Evolutionary conservation across 2,888 invertebrate species (phyloP).

Genomic region (Andrena haemorrhoa): DNA sequence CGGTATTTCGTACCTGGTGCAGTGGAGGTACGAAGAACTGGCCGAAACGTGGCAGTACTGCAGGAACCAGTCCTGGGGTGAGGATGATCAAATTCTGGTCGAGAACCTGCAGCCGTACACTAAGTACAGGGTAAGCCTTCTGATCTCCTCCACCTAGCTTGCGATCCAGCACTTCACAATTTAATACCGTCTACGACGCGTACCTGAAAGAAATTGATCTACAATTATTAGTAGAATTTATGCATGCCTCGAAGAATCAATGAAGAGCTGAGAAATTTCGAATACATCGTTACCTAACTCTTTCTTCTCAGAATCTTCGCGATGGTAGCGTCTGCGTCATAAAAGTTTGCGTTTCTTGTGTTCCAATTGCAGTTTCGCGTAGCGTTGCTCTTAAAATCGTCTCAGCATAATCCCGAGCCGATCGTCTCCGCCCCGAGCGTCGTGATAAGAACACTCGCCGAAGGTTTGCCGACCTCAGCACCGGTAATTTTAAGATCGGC

Average conservation of each 20-base stretch:
- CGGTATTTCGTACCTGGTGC: conserved; percentile 88
- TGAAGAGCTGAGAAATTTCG: too few relatives aligned
- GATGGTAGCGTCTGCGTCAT: not conserved
- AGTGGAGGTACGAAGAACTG: conserved; percentile 91
- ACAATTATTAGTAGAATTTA: too few relatives aligned
- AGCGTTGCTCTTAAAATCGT: conserved; percentile 90
- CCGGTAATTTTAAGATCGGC: conserved; percentile 91
- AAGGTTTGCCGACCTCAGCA: conserved; percentile 91
- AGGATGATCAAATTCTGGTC: conserved; percentile 89
- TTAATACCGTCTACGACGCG: too few relatives aligned
- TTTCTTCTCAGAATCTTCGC: not conserved
- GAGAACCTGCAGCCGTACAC: conserved; percentile 94
- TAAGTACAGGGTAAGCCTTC: conserved; percentile 91
- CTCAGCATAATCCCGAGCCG: conserved; percentile 88
- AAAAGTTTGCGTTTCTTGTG: not conserved
- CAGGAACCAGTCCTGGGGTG: conserved; percentile 90
- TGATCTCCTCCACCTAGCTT: too few relatives aligned
- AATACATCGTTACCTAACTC: too few relatives aligned
- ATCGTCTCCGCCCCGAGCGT: conserved; percentile 91
- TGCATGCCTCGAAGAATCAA: too few relatives aligned
- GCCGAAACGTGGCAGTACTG: conserved; percentile 94
- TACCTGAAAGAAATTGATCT: too few relatives aligned
- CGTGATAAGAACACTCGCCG: conserved; percentile 91
- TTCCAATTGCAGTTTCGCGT: conserved; percentile 92
- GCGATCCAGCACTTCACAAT: too few relatives aligned